Base-by-base conservation (phyloP, 2,113 vertebrate species). In the Alethe castanea region DNA sequence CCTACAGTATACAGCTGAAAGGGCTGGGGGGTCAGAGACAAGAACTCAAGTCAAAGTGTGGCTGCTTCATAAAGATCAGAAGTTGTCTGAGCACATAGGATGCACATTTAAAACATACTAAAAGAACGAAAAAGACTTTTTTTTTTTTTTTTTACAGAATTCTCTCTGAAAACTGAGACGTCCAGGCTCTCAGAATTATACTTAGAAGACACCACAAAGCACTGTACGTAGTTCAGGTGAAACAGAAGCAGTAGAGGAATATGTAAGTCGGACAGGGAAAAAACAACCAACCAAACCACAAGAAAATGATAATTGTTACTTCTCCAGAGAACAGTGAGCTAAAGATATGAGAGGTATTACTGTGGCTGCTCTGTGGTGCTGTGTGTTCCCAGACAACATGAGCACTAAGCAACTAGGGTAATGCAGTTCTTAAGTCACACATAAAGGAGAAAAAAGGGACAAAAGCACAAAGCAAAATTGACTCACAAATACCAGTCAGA, bases 181-280 rank as follows among this genome's bases (percentile, higher is more conserved):
- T 38, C 12, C 33, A 65, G 2, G 2, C 12, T 86, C 11, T 69
- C 45, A 48, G 26, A 81, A 84, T 36, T n/a, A 40, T 6, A 19
- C 33, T 20, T 54, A 11, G 40, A 78, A 62, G 23, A 47, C 16
- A 57, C 6, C 18, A 77, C 2, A 26, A 38, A 60, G 5, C 17
- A 59, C 8, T 33, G 10, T 8, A 48, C 2, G 4, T 10, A 65
- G 14, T 29, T 88, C 2, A n/a, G 4, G 9, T 0, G 1, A 83
- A 79, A 70, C 6, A 24, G 4, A 56, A 6, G 6, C 12, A 90
- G 29, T 4, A 64, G 8, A 79, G 17, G 79, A 90, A 31, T 24
- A 45, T 0, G 0, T n/a, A 35, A 36, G 53, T 64, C 33, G 28
- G 40, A 10, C 15, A 77, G 19, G 9, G 48, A 71, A 31, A 8